Conservation (phyloP, 2,113 vertebrate genomes). For the Phrynosoma blainvillii region DNA sequence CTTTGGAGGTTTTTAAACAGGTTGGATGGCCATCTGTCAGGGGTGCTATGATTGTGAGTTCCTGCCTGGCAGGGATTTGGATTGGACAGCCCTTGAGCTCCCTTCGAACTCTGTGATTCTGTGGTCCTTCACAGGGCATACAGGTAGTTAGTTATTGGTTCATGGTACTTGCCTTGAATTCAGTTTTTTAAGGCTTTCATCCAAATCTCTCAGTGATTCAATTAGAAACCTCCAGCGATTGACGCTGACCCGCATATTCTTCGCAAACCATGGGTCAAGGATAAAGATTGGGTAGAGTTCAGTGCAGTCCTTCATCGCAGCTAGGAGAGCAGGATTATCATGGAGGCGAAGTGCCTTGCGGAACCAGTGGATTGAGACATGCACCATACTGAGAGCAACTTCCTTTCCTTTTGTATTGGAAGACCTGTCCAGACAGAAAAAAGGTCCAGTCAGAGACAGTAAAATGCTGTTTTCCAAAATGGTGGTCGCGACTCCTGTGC, state of each 20-base stretch:
- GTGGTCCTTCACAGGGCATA: no score
- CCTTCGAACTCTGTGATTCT: no score
- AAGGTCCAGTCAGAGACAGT: background rate
- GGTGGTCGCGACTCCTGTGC: no score
- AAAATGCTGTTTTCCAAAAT: no score
- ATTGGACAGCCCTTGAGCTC: no score
- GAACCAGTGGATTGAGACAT: conserved; percentile 78
- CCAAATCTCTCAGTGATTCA: conserved; percentile 71
- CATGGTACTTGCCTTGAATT: conserved; percentile 69
- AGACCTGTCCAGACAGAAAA: background rate
- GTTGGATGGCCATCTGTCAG: no score
- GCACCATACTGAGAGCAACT: conserved; percentile 54
- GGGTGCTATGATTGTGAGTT: no score
- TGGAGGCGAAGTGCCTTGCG: conserved; percentile 78
- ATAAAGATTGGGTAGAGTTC: conserved; percentile 77
- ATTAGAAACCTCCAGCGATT: conserved; percentile 73
- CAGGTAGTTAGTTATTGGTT: no score
- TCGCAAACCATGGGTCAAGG: conserved; percentile 70
- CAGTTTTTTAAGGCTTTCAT: conserved; percentile 71
- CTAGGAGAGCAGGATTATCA: conserved; percentile 73
- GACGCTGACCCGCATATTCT: conserved; percentile 47
- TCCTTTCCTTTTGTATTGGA: background rate
- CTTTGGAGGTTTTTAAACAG: no score
- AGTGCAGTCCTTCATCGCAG: conserved; percentile 65
- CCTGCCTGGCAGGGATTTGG: no score